These are phyloP conservation scores for Dioctria linearis DNA, from an alignment of 2,888 invertebrate genomes.

Conservation along the genomic window DNA sequence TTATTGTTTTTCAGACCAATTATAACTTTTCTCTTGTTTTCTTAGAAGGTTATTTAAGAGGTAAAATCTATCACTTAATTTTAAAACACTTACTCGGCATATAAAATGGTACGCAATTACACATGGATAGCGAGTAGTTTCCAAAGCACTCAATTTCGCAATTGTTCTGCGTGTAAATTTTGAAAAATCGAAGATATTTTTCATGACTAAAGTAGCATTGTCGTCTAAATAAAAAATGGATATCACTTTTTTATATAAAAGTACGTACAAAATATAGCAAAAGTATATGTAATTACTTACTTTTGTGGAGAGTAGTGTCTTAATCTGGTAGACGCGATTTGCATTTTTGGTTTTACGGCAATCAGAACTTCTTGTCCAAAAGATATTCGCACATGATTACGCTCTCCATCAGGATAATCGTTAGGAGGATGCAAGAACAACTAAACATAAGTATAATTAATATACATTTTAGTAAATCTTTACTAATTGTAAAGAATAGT, in stretches of 20 bases:
- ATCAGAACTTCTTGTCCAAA: constrained; percentile 77
- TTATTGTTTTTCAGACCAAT: no score
- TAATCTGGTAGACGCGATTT: constrained; percentile 76
- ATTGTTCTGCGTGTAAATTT: constrained; percentile 78
- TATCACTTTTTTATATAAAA: no score
- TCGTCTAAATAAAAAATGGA: constrained; percentile 67
- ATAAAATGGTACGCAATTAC: constrained; percentile 77
- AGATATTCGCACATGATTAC: constrained; percentile 77
- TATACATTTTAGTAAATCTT: no score
- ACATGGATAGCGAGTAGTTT: constrained; percentile 74
- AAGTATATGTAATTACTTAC: constrained; percentile 66
- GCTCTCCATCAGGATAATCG: constrained; percentile 76
- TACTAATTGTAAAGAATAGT: no score
- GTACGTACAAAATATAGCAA: not conserved
- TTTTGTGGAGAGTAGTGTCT: constrained; percentile 74
- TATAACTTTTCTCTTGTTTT: no score
- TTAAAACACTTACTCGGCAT: constrained; percentile 73
- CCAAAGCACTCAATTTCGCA: constrained; percentile 79
- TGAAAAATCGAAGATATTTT: constrained; percentile 75
- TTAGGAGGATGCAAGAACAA: constrained; percentile 77
- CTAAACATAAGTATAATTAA: constrained; percentile 65
- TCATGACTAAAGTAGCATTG: constrained; percentile 78
- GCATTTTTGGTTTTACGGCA: constrained; percentile 78
- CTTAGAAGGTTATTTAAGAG: no score
- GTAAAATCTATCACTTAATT: no score